phyloP scores from a whole-genome alignment of 2,888 invertebrate species.

The Parasteatoda lunata region DNA sequence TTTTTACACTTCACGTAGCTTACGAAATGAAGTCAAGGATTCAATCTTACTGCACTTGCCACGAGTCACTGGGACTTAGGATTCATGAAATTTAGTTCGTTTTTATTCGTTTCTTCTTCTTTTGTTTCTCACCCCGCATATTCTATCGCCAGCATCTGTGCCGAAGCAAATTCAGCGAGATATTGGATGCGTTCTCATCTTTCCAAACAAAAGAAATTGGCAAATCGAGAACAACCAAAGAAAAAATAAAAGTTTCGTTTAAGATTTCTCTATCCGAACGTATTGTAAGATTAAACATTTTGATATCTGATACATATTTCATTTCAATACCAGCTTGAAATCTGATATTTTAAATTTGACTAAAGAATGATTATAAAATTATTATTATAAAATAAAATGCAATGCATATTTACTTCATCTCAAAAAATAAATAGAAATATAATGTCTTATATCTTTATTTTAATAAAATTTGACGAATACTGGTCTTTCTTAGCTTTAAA shows the following conservation, averaged over 20 bases:
- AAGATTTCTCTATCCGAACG: background rate
- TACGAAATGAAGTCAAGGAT: background rate
- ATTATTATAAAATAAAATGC: no score
- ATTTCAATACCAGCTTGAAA: no score
- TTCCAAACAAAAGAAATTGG: slow-evolving; percentile 51
- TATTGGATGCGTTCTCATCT: slow-evolving; percentile 61
- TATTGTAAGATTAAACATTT: no score
- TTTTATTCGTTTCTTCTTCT: background rate
- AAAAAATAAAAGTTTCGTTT: background rate
- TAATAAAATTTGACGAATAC: no score
- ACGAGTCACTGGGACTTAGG: background rate
- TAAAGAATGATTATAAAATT: no score
- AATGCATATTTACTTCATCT: no score
- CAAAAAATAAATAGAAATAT: no score
- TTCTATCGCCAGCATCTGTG: slow-evolving; percentile 54
- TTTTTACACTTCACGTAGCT: background rate
- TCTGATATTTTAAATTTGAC: no score
- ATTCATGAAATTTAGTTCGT: background rate
- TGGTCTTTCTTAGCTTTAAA: no score
- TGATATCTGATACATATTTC: no score
- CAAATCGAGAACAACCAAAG: slow-evolving; percentile 41
- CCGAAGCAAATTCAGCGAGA: slow-evolving; percentile 59
- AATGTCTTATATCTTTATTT: no score
- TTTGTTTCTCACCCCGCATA: slow-evolving; percentile 20
- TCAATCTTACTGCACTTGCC: background rate